Conservation (phyloP, 2,888 invertebrate species). For the Heteromurus nitidus region DNA sequence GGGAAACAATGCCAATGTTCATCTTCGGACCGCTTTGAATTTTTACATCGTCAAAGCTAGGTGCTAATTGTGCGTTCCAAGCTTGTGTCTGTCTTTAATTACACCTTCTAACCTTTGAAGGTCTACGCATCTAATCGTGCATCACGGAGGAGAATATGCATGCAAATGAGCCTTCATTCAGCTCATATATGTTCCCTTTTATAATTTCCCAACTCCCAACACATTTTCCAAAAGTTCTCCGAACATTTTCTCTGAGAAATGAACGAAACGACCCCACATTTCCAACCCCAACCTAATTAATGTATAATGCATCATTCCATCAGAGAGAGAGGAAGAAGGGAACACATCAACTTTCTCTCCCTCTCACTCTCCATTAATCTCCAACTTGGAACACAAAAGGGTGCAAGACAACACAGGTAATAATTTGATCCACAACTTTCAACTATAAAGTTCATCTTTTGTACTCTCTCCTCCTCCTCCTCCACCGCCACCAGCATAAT, state of each 20-base stretch:
- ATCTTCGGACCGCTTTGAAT: too few relatives aligned
- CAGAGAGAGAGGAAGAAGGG: neutral
- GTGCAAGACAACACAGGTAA: constrained; percentile 25
- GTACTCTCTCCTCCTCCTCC: neutral
- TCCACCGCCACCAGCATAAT: neutral
- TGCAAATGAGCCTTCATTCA: too few relatives aligned
- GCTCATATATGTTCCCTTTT: too few relatives aligned
- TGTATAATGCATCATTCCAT: constrained; percentile 52
- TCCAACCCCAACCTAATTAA: constrained; percentile 35
- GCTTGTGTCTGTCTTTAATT: too few relatives aligned
- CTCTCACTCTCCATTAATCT: neutral
- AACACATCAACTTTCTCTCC: constrained; percentile 13
- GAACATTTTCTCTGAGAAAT: neutral
- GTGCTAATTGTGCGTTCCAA: too few relatives aligned
- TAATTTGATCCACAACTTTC: constrained; percentile 38
- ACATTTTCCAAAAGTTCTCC: neutral
- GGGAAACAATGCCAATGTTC: too few relatives aligned
- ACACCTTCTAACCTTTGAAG: too few relatives aligned
- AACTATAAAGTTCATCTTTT: constrained; percentile 26
- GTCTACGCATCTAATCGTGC: too few relatives aligned
- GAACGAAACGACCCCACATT: neutral
- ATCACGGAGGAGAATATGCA: too few relatives aligned
- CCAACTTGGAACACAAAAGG: neutral
- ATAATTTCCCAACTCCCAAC: too few relatives aligned
- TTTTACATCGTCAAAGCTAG: too few relatives aligned